phyloP scores from a whole-genome alignment of 2,113 vertebrate genomes.

The Mormyrus iriodes region DNA sequence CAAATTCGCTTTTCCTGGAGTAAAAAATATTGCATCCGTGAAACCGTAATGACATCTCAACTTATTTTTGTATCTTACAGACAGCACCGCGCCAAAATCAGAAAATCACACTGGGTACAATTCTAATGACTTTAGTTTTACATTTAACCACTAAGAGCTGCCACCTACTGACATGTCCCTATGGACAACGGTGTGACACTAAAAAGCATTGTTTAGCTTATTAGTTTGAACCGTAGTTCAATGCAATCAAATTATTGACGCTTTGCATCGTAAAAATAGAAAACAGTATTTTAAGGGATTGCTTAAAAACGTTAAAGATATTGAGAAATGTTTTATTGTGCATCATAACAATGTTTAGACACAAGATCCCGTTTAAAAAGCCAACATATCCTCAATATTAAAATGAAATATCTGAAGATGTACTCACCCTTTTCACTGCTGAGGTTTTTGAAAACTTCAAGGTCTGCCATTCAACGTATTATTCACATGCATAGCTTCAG shows the following conservation, averaged over 20 bases:
- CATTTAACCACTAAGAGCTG: background rate
- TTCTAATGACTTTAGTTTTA: background rate
- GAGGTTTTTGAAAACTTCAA: slow-evolving; percentile 87
- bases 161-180: background rate
- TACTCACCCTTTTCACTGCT: slow-evolving; percentile 85
- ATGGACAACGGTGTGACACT: background rate
- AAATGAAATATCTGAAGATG: background rate
- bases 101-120: background rate
- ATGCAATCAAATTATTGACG: background rate
- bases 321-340: background rate
- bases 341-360: background rate
- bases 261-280: background rate
- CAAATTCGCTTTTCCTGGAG: background rate
- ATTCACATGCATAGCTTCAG: slow-evolving; percentile 49
- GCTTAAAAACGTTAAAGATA: too few species aligned
- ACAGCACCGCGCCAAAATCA: background rate
- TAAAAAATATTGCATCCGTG: background rate
- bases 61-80: background rate
- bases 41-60: background rate
- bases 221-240: background rate
- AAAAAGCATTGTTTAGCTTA: background rate
- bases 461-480: slow-evolving; percentile 81
- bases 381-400: background rate
- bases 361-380: background rate
- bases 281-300: background rate